Evolutionary conservation across 2,888 invertebrate genomes (phyloP), one percentile per base, ranked within the genome.

Genomic region (Rhorus exstirpatorius): DNA sequence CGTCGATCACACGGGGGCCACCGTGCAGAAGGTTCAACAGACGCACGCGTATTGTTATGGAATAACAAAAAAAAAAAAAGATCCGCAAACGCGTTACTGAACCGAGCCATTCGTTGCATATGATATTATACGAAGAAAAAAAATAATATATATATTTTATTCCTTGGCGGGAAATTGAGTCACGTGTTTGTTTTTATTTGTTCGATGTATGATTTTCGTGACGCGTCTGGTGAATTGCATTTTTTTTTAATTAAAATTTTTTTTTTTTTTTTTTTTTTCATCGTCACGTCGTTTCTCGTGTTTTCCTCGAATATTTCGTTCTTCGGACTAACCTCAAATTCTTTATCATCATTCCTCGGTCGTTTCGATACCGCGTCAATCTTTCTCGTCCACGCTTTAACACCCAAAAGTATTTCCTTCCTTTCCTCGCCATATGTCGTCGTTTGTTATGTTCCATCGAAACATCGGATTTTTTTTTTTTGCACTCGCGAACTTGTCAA

Each of bases 11-110:
- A 87, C 79, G 86, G 82, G 68, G 84, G 44, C 44, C n/a, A 63
- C 7, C 24, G 63, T 26, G 44, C 31, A 31, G 31, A 31, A 26
- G 24, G 38, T 24, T 8, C 19, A 55, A 85, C 81, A 81, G 84
- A 86, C 86, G 88, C 88, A 88, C 87, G 89, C 89, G 87, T 89
- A 87, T 87, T 88, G 87, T 88, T 88, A 86, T 88, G 88, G 41
- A 41, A 41, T 6, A 8, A 41, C 3, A 41, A 41, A 12, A 41
- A 8, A 12, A 26, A 12, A 44, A 63, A 35, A 67, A 35, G 60
- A 55, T 41, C 8, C 21, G 24, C 21, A 26, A 61, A 49, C 58
- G 63, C 61, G 63, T 31, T 65, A 19, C 4, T 26, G 4, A 1
- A n/a, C 8, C 8, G 6, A 12, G 70, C 14, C 24, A 17, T 60